Conservation (phyloP, 2,888 invertebrate genomes). For the Dascillus cervinus region DNA sequence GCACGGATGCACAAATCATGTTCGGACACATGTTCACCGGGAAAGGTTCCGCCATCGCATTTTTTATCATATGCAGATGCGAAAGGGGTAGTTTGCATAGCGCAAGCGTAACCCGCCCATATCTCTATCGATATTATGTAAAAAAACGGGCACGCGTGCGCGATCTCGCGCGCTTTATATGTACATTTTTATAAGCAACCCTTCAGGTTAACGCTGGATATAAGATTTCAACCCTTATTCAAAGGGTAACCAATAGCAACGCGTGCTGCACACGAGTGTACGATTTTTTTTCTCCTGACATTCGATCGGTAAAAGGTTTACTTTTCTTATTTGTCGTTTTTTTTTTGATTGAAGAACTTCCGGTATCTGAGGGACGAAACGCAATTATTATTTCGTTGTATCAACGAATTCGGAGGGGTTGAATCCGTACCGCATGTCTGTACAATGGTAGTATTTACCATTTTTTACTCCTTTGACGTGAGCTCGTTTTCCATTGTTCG, state of each 20-base stretch:
- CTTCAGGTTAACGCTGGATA: conserved; percentile 26
- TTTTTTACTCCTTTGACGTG: conserved; percentile 34
- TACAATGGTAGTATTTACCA: conserved; percentile 34
- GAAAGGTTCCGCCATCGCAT: conserved; percentile 30
- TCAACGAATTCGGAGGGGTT: too few species aligned
- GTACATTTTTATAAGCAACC: conserved; percentile 40
- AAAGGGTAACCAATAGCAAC: conserved; percentile 39
- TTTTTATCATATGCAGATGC: conserved; percentile 38
- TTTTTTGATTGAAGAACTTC: conserved; percentile 17
- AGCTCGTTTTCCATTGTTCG: conserved; percentile 34
- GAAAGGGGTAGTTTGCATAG: conserved; percentile 36
- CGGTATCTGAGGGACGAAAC: conserved; percentile 5
- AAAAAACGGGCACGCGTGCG: conserved; percentile 37
- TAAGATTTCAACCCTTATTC: conserved; percentile 39
- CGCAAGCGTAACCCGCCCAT: conserved; percentile 40
- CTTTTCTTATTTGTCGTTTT: conserved; percentile 30
- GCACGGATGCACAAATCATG: conserved; percentile 22
- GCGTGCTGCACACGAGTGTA: conserved; percentile 24
- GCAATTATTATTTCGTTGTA: too few species aligned
- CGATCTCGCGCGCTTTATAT: conserved; percentile 40
- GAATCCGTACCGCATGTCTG: conserved; percentile 37
- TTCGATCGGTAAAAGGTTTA: conserved; percentile 27
- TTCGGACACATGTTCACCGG: conserved; percentile 8
- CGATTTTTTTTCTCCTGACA: conserved; percentile 27
- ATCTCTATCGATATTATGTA: conserved; percentile 44